These are phyloP conservation scores for Sesamia inferens DNA, from an alignment of 2,888 invertebrate species.

Conservation along the genomic window DNA sequence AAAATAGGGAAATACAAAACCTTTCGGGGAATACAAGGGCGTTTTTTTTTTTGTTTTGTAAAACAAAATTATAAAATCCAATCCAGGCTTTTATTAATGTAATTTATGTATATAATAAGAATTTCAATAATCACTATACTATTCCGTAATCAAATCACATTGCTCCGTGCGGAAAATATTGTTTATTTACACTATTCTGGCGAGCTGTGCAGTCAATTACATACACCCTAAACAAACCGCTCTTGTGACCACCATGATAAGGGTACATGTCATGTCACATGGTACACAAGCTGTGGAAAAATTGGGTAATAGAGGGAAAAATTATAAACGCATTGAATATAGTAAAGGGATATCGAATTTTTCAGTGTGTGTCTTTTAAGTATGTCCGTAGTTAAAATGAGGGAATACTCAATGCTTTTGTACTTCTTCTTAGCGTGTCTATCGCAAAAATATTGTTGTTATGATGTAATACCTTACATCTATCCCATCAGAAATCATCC, in stretches of 20 bases:
- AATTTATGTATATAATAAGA: not conserved
- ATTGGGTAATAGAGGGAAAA: not conserved
- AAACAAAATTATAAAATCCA: not conserved
- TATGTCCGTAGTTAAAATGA: not conserved
- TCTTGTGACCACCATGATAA: not conserved
- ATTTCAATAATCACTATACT: not conserved
- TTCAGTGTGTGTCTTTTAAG: not conserved
- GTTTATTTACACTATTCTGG: not conserved
- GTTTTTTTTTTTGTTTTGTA: not conserved
- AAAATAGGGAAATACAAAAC: too few species aligned
- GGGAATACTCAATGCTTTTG: not conserved
- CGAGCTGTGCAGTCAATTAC: not conserved
- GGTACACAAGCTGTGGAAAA: not conserved
- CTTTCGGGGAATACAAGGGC: not conserved
- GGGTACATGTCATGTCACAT: not conserved
- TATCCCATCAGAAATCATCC: too few species aligned
- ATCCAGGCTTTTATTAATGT: not conserved
- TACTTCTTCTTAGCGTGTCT: too few species aligned
- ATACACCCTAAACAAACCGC: not conserved
- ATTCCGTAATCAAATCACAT: not conserved
- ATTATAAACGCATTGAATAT: not conserved
- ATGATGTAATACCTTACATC: too few species aligned
- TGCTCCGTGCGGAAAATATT: not conserved
- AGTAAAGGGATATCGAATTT: not conserved
- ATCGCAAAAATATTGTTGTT: too few species aligned